These are phyloP conservation scores for Paralichthys olivaceus DNA, from an alignment of 2,113 vertebrate genomes.

Conservation along the genomic window DNA sequence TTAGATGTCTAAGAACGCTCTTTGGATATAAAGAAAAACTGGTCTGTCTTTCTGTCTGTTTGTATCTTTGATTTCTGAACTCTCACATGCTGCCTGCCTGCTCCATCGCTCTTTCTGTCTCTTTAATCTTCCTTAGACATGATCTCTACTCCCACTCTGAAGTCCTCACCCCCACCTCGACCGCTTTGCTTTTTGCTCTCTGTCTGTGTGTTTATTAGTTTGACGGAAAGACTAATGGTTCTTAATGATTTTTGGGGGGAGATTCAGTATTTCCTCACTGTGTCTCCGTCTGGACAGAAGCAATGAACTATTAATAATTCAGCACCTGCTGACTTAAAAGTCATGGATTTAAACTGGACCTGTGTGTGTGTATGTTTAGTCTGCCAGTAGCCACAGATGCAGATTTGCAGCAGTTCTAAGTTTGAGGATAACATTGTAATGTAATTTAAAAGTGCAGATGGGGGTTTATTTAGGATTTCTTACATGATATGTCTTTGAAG, in stretches of 20 bases:
- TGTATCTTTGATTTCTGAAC: constrained; percentile 35
- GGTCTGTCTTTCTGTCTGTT: constrained; percentile 2
- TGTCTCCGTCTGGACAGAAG: constrained; percentile 47
- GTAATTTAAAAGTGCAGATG: not conserved
- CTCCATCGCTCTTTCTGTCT: constrained; percentile 13
- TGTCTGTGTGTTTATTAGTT: constrained; percentile 9
- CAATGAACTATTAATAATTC: constrained; percentile 66
- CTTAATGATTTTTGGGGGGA: constrained; percentile 46
- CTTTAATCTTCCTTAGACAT: constrained; percentile 47
- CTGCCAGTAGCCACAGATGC: constrained; percentile 39
- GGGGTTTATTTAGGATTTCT: constrained; percentile 15
- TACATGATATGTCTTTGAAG: constrained; percentile 18
- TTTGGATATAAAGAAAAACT: not conserved
- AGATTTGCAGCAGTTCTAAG: constrained; percentile 32
- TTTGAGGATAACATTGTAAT: constrained; percentile 2
- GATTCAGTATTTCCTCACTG: constrained; percentile 39
- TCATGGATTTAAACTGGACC: constrained; percentile 22
- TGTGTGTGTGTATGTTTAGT: constrained; percentile 4
- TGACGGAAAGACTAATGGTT: constrained; percentile 51
- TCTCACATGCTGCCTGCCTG: constrained; percentile 20
- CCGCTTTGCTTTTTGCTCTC: constrained; percentile 8
- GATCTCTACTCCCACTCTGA: constrained; percentile 4
- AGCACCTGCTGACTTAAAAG: constrained; percentile 57
- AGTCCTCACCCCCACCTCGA: not conserved
- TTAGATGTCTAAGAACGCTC: constrained; percentile 21